A percentile compares a stretch with the other conserved stretches of the same genome.
Conservation (phyloP, 2,888 invertebrate genomes). For the Autographa gamma region DNA sequence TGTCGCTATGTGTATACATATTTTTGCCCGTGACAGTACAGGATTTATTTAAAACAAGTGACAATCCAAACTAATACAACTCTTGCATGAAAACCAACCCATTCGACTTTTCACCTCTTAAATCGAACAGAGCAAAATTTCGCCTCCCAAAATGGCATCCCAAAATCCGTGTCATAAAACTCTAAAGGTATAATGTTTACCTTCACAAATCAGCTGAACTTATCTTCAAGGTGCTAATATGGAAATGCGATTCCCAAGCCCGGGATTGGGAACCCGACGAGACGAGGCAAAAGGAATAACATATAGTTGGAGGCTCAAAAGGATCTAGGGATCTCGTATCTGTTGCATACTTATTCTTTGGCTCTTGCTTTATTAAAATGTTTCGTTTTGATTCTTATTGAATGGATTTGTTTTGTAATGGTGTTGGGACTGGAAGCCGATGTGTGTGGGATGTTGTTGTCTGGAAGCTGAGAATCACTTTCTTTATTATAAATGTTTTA, state of each 20-base stretch:
- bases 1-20: too few relatives aligned
- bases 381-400: conserved; percentile 19
- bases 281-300: conserved; percentile 62
- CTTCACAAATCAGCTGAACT: conserved; percentile 50
- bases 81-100: too few relatives aligned
- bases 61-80: too few relatives aligned
- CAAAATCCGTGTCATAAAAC: conserved; percentile 3
- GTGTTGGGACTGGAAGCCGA: background rate
- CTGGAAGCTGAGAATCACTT: background rate
- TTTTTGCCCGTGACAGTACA: too few relatives aligned
- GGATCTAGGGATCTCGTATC: conserved; percentile 41
- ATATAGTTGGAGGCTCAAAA: conserved; percentile 50
- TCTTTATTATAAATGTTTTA: too few relatives aligned
- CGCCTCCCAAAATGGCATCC: background rate
- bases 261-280: conserved; percentile 48
- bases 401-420: conserved; percentile 9
- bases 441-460: background rate
- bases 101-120: too few relatives aligned
- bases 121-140: background rate
- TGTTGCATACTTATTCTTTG: conserved; percentile 32
- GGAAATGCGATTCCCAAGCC: conserved; percentile 61
- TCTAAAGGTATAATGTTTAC: conserved; percentile 1
- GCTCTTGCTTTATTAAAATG: conserved; percentile 46
- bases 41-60: too few relatives aligned
- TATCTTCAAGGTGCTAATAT: conserved; percentile 61